A percentile compares a stretch with the other conserved stretches of the same genome.
Evolutionary conservation across 2,113 vertebrate genomes (phyloP).

Genomic region (Gnathonemus longibarbis): DNA sequence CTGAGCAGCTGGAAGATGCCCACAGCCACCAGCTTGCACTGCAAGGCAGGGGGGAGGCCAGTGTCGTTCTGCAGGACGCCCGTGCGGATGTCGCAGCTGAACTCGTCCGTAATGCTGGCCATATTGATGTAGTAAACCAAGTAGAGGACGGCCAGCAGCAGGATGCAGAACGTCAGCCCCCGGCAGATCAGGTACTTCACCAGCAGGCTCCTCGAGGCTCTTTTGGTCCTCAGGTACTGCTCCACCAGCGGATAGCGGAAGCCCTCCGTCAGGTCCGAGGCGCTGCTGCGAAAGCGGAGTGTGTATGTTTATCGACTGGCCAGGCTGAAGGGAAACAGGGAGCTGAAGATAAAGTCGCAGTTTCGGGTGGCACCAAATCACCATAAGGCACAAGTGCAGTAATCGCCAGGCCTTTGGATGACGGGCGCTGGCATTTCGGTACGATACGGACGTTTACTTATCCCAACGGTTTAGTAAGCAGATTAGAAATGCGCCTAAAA

Average conservation of each 20-base stretch:
- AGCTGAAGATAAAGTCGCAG: neutral
- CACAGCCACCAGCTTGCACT: constrained; percentile 88
- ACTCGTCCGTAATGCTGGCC: constrained; percentile 78
- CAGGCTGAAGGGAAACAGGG: neutral
- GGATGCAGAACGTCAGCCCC: constrained; percentile 62
- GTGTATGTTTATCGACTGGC: neutral
- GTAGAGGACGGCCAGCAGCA: constrained; percentile 71
- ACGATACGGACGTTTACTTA: neutral
- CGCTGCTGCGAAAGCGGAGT: constrained; percentile 27
- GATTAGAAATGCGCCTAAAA: neutral
- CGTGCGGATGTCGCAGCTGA: constrained; percentile 74
- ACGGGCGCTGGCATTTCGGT: neutral
- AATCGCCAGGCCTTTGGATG: neutral
- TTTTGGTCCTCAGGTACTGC: constrained; percentile 86
- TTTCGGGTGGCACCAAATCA: neutral
- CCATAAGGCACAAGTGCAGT: no score
- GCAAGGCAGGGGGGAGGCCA: constrained; percentile 64
- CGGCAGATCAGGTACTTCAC: constrained; percentile 73
- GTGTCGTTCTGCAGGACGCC: constrained; percentile 73
- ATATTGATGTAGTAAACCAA: constrained; percentile 83
- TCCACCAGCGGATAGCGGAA: constrained; percentile 89
- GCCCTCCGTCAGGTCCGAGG: constrained; percentile 71
- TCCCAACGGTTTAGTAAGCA: neutral
- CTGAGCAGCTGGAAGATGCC: constrained; percentile 88
- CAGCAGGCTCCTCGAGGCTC: constrained; percentile 60